Base-by-base conservation (phyloP, 2,797 vertebrate species). In the Spheniscus humboldti region DNA sequence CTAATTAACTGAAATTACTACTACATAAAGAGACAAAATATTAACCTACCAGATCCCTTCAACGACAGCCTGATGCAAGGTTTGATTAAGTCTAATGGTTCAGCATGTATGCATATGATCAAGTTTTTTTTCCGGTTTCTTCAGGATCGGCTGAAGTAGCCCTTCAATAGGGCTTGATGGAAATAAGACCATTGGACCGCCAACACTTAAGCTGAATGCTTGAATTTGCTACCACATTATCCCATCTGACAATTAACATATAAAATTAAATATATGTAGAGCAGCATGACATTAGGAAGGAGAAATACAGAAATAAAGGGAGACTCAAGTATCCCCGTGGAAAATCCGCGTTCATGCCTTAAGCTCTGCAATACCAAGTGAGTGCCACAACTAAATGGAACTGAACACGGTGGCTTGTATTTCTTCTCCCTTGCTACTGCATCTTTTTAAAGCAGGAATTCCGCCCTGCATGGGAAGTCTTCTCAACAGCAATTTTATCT, bases 1-100 rank as follows among this genome's bases (percentile, higher is more conserved):
- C 89, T 67, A 91, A 95, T 90, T 94, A 88, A 57, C 80, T 80
- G 66, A 85, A 94, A 63, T 85, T 91, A 95, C 92, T 93, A 76
- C 83, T 79, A 72, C 55, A 77, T 71, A 74, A 94, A 71, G 69
- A 79, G 92, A 50, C 9, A 12, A 96, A 94, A 85, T 55, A 56
- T 31, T 73, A 94, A 90, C 63, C 88, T 81, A 74, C n/a, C 41
- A 66, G 50, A 77, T 69, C 66, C 39, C 33, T 88, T 68, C 66
- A 85, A 41, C 69, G 60, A 85, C 45, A 69, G 64, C 10, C 18
- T 45, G 33, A 62, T 52, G 43, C 43, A 90, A 66, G 55, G 39
- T 35, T 90, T 72, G 53, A 86, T 45, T 57, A 53, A 78, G 17
- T 62, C 59, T 74, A 43, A 60, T 57, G 17, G 30, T 75, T 84